Base-by-base conservation (phyloP, 2,888 invertebrate genomes). In the Ophion ellenae region DNA sequence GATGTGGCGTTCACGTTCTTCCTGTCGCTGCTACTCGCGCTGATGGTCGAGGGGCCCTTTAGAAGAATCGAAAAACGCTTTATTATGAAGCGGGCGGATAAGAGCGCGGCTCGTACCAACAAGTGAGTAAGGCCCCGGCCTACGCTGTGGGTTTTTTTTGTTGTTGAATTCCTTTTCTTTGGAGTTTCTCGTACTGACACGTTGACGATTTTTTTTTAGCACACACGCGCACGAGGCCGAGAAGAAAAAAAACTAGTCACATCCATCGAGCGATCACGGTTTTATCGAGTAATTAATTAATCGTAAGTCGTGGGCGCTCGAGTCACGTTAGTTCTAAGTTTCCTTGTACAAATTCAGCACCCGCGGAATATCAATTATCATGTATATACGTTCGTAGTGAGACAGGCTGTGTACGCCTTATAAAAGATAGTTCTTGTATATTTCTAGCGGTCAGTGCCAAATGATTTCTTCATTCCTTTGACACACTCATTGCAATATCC, bases 1-100 rank as follows among this genome's bases (percentile, higher is more conserved):
- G 91, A 92, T 61, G 40, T 91, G 24, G 61, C 89, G 7, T 88
- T 87, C 75, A 86, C 90, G 32, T 91, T 91, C 76, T 69, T 75
- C 1, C 9, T 92, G 11, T 89, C 92, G 24, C 78, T 91, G 7
- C 14, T 91, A 53, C 83, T 91, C 20, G 85, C 90, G 9, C 81
- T 92, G 14, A 61, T 88, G 5, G 86, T 92, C 17, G 92, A 92
- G 85, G 90, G 90, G 28, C 92, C 92, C 7, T 90, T 91, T 45
- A 89, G 91, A 84, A 90, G 87, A 77, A 78, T 92, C 28, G 92
- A 91, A 81, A 91, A 90, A 80, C 76, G 84, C 47, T 88, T 92
- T 14, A 85, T 91, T 40, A 83, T 81, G 20, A 90, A 86, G 71
- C 81, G 87, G 86, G 74, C 67, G 11, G 80, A 67, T 11, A 63